Evolutionary conservation across 2,113 vertebrate genomes (phyloP), one percentile per base, ranked within the genome.

Genomic region (Tauraco erythrolophus): DNA sequence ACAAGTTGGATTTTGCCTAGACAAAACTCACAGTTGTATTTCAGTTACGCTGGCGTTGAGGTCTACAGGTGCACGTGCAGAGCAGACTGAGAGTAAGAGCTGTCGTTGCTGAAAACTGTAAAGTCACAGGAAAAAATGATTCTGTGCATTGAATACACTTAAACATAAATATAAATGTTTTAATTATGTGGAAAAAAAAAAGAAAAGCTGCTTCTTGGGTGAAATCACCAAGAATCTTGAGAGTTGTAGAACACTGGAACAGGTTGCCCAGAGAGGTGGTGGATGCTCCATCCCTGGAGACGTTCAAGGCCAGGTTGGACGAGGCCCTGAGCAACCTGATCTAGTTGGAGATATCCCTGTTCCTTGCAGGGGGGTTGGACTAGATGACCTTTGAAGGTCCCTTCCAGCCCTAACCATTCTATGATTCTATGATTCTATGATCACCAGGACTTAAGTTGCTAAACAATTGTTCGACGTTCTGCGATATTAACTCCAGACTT

Each of bases 41-140:
- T 56, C 43, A 8, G 37, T 24, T 62, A 13, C 0, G 0, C 41
- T 65, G 71, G 12, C 0, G 0, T 23, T 27, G 5, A 31, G 19
- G 9, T 43, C 54, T 45, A n/a, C 28, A 19, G 2, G 1, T 6
- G 7, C 1, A 8, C 24, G 24, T 4, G 7, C 4, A 28, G 43
- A 43, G 54, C 46, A 69, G 51, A 46, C 6, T 0, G 4, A 17
- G 11, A 10, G 31, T 19, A 64, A 57, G 37, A 74, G 18, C 14
- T 76, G 11, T 3, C 45, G 58, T 15, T 68, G 70, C 24, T 37
- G 45, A 41, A 27, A 57, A 41, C 6, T 43, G 19, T 33, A 57
- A 84, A 58, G 56, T 14, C 27, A 62, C 27, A 58, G 37, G 14
- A 37, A 79, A 64, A 69, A 84, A 6, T 3, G 0, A 41, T 45